Percentiles rank a stretch among this genome's conserved stretches.
Evolutionary conservation across 2,888 invertebrate genomes (phyloP).

Genomic region (Eupeodes luniger): DNA sequence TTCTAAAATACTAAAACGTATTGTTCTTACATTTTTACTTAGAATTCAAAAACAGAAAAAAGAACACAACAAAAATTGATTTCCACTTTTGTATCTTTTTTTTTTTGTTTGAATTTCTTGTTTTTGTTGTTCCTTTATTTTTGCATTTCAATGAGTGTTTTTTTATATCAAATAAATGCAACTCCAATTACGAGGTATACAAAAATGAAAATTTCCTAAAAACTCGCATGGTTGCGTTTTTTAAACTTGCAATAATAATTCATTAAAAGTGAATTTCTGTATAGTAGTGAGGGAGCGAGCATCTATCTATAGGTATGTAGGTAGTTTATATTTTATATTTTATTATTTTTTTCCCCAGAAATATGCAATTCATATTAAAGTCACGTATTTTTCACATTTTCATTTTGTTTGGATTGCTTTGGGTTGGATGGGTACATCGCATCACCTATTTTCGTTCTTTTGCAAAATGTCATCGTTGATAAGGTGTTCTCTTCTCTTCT

Average conservation of each 20-base stretch:
- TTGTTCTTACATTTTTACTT: background rate
- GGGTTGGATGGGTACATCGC: slow-evolving; percentile 22
- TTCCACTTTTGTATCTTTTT: background rate
- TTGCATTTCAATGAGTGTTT: background rate
- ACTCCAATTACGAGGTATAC: background rate
- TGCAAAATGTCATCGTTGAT: slow-evolving; percentile 64
- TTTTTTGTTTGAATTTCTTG: background rate
- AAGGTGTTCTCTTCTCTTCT: slow-evolving; percentile 28
- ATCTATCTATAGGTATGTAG: too few species aligned
- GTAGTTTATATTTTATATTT: background rate
- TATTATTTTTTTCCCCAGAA: slow-evolving; percentile 20
- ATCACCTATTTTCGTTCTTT: slow-evolving; percentile 34
- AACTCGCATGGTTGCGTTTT: slow-evolving; percentile 35
- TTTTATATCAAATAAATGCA: slow-evolving; percentile 2
- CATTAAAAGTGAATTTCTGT: background rate
- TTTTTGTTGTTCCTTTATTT: background rate
- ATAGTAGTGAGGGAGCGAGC: too few species aligned
- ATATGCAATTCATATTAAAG: slow-evolving; percentile 57
- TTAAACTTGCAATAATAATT: slow-evolving; percentile 55
- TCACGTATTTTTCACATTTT: slow-evolving; percentile 71
- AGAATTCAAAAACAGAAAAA: background rate
- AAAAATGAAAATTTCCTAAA: background rate
- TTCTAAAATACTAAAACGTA: background rate
- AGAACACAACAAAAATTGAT: background rate
- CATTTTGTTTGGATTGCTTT: slow-evolving; percentile 44